Evolutionary conservation across 2,888 invertebrate genomes (phyloP), one percentile per base, ranked within the genome.

Genomic region (Dilophus febrilis): DNA sequence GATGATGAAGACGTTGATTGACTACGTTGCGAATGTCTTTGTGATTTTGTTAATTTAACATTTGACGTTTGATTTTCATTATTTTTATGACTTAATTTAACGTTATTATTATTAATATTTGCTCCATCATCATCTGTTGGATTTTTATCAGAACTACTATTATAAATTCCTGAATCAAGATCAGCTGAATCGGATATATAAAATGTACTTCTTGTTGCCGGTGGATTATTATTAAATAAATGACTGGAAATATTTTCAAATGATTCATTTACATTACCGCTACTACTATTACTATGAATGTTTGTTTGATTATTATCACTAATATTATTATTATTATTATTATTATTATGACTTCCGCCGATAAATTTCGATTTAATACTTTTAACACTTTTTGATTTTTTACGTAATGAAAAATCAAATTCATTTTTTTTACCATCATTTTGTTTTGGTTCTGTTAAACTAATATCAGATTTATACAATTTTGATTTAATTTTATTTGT

Each of bases 171-270:
- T 2, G 72, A 72, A 51, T 75, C 76, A 2, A 72, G 66, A 49
- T 77, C 73, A 49, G 72, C 71, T 0, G 74, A 70, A 46, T 77
- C 74, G 37, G 76, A 76, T 48, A 80, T 57, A 52, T 81, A 81
- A 56, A 81, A 81, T 0, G 77, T 79, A 37, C 80, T 79, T 46
- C 74, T 72, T n/a, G n/a, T n/a, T n/a, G n/a, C n/a, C n/a, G n/a
- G n/a, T 1, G 74, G 22, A 4, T 6, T 22, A 22, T 22, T 70
- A 17, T 33, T 17, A n/a, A n/a, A n/a, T 22, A 22, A 22, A 6
- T 6, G 8, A 6, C 5, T 22, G 22, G 22, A 22, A 6, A 22
- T 22, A 22, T 22, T 22, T 22, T 22, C 22, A 22, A 8, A 22
- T 8, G 22, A 22, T 6, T 22, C 8, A 22, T 22, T 22, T 6